Percentiles rank a stretch among this genome's conserved stretches.
These are phyloP conservation scores for Acanthopagrus latus DNA, from an alignment of 2,797 vertebrate genomes.

Conservation along the genomic window DNA sequence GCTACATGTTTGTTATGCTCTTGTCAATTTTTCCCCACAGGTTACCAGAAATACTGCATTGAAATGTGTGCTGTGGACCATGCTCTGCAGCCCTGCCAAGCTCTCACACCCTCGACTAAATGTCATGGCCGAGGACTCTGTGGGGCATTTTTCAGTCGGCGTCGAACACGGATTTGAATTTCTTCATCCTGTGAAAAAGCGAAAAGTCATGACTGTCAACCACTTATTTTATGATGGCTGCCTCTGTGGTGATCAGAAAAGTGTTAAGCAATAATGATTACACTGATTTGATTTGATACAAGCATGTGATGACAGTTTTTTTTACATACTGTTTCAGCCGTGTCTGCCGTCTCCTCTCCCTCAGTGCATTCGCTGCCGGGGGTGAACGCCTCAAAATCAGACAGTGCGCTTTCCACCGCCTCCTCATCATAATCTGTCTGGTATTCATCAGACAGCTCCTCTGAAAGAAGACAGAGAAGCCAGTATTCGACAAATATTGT, in stretches of 20 bases:
- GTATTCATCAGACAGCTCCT: constrained; percentile 91
- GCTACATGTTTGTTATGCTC: not conserved
- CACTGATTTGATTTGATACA: not conserved
- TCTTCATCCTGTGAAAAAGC: constrained; percentile 78
- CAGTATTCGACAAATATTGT: not conserved
- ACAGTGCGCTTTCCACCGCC: constrained; percentile 81
- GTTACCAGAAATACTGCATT: constrained; percentile 4
- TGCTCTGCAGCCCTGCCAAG: not conserved
- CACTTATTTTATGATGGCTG: not conserved
- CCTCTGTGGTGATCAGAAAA: not conserved
- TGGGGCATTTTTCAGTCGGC: not conserved
- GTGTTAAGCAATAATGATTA: not conserved
- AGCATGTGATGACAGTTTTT: too few relatives aligned
- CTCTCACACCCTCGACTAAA: not conserved
- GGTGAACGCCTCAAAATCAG: constrained; percentile 80
- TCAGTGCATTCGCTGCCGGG: constrained; percentile 76
- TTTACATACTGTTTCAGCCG: constrained; percentile 84
- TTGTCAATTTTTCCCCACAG: not conserved
- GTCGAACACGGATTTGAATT: constrained; percentile 22
- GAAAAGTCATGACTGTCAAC: not conserved
- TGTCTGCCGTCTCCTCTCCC: constrained; percentile 85
- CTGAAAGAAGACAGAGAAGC: constrained; percentile 68
- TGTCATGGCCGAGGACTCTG: constrained; percentile 27
- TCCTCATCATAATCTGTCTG: constrained; percentile 95
- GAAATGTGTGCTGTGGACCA: not conserved